phyloP scores from a whole-genome alignment of 2,113 vertebrate genomes.

The Phylloscopus trochiloides region DNA sequence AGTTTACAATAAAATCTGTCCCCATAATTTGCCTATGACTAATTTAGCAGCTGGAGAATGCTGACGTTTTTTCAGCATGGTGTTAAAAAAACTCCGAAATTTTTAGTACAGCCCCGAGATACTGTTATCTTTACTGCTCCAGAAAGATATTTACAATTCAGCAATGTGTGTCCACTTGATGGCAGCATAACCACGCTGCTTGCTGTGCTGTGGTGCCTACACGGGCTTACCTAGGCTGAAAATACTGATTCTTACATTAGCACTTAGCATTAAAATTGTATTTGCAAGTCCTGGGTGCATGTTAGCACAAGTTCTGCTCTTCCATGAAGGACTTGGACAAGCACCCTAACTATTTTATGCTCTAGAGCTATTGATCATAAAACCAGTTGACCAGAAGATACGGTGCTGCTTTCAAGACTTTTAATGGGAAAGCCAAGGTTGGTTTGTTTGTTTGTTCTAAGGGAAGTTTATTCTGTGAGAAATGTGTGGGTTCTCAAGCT shows the following conservation, averaged over 20 bases:
- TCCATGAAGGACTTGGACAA: neutral
- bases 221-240: neutral
- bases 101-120: neutral
- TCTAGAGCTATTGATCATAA: neutral
- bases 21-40: neutral
- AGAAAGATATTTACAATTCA: neutral
- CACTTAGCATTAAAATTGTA: neutral
- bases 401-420: neutral
- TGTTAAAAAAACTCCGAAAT: neutral
- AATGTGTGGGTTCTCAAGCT: neutral
- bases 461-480: neutral
- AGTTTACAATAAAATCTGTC: neutral
- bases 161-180: constrained; percentile 10
- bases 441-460: neutral
- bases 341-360: neutral
- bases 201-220: neutral
- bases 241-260: neutral
- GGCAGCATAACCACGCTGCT: constrained; percentile 25
- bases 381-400: neutral
- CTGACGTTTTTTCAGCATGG: neutral
- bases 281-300: neutral
- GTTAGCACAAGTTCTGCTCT: neutral
- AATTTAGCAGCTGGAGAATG: neutral
- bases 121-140: neutral
- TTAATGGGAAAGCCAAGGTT: neutral